Percentiles rank a stretch among this genome's conserved stretches.
phyloP scores from a whole-genome alignment of 2,888 invertebrate genomes.

The Yponomeuta plumbellus region DNA sequence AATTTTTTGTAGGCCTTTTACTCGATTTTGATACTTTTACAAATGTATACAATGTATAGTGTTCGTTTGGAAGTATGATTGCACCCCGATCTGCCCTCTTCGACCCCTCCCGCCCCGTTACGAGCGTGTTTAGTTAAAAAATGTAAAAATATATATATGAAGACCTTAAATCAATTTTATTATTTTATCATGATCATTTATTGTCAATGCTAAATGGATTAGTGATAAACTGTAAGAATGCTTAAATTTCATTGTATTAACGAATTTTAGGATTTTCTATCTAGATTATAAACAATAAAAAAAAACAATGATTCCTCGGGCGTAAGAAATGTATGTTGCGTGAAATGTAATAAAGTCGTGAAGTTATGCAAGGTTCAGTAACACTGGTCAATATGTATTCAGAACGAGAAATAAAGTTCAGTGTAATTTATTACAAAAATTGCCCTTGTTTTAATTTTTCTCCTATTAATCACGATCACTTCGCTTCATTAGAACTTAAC shows the following conservation, averaged over 20 bases:
- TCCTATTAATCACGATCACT: not conserved
- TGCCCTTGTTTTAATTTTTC: not conserved
- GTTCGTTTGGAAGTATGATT: constrained; percentile 71
- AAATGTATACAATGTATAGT: constrained; percentile 76
- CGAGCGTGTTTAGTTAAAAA: constrained; percentile 69
- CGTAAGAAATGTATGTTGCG: constrained; percentile 64
- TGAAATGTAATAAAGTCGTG: constrained; percentile 57
- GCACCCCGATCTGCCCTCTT: constrained; percentile 54
- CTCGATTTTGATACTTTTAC: constrained; percentile 78
- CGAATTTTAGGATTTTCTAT: constrained; percentile 68
- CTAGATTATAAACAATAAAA: constrained; percentile 49
- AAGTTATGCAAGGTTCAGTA: constrained; percentile 53
- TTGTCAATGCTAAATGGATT: constrained; percentile 71
- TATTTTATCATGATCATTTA: constrained; percentile 66
- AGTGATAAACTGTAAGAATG: constrained; percentile 69
- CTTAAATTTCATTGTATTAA: constrained; percentile 71
- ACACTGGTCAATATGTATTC: constrained; percentile 71
- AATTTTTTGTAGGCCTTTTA: constrained; percentile 76
- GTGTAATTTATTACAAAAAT: constrained; percentile 64
- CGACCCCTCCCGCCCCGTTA: constrained; percentile 41
- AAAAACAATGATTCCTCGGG: constrained; percentile 31
- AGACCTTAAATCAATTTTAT: constrained; percentile 71
- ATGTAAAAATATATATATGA: constrained; percentile 52
- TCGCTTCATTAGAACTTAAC: not conserved
- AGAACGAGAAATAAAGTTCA: constrained; percentile 74